phyloP scores from a whole-genome alignment of 2,113 vertebrate species.

The Beaufortia kweichowensis region DNA sequence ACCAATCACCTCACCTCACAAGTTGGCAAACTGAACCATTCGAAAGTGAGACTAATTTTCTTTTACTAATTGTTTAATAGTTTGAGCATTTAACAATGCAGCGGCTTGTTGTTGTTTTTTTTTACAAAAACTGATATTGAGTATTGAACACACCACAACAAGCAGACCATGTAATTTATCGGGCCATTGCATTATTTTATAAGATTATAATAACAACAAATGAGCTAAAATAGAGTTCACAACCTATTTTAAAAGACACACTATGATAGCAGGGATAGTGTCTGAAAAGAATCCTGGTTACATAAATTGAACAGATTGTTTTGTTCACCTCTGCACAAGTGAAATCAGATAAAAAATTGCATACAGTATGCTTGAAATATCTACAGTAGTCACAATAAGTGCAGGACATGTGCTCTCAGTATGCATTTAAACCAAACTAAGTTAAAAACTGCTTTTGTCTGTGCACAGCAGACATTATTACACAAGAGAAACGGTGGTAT shows the following conservation, averaged over 20 bases:
- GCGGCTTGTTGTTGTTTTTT: slow-evolving; percentile 13
- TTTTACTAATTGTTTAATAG: background rate
- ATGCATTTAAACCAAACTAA: slow-evolving; percentile 31
- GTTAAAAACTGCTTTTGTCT: slow-evolving; percentile 29
- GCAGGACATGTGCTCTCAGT: slow-evolving; percentile 45
- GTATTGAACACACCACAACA: slow-evolving; percentile 19
- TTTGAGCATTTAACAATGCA: too few species aligned
- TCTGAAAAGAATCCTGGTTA: background rate
- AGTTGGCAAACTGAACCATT: slow-evolving; percentile 2
- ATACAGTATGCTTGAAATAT: slow-evolving; percentile 53
- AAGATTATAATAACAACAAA: background rate
- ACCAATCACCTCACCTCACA: background rate
- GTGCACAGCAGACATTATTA: slow-evolving; percentile 39
- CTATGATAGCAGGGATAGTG: background rate
- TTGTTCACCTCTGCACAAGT: slow-evolving; percentile 24
- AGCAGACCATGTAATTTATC: slow-evolving; percentile 25
- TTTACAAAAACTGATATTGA: slow-evolving; percentile 31
- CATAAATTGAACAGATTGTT: slow-evolving; percentile 25
- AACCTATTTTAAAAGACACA: background rate
- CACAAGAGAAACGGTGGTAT: background rate
- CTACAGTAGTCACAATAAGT: slow-evolving; percentile 42
- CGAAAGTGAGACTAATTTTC: background rate
- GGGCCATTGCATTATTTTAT: slow-evolving; percentile 1
- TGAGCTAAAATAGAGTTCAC: too few species aligned
- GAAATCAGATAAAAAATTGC: slow-evolving; percentile 25